Evolutionary conservation across 2,113 vertebrate species (phyloP).

Genomic region (Leptosomus discolor): DNA sequence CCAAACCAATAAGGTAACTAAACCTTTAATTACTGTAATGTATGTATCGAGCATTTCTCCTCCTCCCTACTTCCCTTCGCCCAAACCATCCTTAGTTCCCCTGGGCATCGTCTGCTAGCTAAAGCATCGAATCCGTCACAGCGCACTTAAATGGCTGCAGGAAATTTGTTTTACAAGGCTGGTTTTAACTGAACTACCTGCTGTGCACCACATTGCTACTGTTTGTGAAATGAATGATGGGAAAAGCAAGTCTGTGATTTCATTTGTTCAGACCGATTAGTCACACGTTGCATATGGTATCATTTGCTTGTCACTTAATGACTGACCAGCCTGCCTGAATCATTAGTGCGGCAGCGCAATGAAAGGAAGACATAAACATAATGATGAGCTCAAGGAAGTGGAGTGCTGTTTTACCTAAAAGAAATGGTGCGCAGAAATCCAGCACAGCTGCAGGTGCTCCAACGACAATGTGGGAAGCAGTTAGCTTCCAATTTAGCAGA

Average conservation of each 20-base stretch:
- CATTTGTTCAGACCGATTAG: slow-evolving; percentile 89
- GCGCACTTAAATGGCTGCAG: slow-evolving; percentile 75
- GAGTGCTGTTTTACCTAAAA: slow-evolving; percentile 84
- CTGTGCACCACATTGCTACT: slow-evolving; percentile 82
- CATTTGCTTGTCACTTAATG: slow-evolving; percentile 98
- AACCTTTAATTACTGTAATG: slow-evolving; percentile 80
- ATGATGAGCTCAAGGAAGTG: slow-evolving; percentile 89
- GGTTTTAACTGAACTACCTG: slow-evolving; percentile 88
- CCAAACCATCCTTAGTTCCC: slow-evolving; percentile 57
- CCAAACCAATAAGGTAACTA: slow-evolving; percentile 71
- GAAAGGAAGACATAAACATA: slow-evolving; percentile 91
- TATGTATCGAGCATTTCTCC: slow-evolving; percentile 67
- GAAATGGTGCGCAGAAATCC: slow-evolving; percentile 87
- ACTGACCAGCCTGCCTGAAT: slow-evolving; percentile 90
- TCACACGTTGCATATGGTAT: slow-evolving; percentile 88
- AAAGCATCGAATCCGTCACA: slow-evolving; percentile 43
- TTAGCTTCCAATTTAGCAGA: slow-evolving; percentile 91
- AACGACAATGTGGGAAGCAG: slow-evolving; percentile 87
- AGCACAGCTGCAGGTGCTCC: slow-evolving; percentile 87
- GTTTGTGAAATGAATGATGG: slow-evolving; percentile 85
- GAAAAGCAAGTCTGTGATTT: slow-evolving; percentile 91
- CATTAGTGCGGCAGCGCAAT: slow-evolving; percentile 82
- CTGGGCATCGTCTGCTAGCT: slow-evolving; percentile 35
- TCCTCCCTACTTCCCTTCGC: slow-evolving; percentile 47
- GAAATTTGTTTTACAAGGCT: slow-evolving; percentile 91